Percentiles rank a stretch among this genome's conserved stretches.
phyloP scores from a whole-genome alignment of 2,113 vertebrate genomes.

The Crotalus tigris region DNA sequence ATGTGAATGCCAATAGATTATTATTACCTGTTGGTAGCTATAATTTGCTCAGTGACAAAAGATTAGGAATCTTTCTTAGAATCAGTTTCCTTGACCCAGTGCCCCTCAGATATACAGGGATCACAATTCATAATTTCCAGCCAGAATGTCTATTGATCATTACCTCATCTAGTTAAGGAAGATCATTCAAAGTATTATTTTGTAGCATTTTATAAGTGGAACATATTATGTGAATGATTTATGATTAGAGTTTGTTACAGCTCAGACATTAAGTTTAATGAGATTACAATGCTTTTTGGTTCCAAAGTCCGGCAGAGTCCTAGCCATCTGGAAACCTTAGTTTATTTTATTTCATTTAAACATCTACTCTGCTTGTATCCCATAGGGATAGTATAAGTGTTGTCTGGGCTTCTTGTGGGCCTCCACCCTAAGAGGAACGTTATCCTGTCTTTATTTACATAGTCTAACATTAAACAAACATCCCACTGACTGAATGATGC shows the following conservation, averaged over 20 bases:
- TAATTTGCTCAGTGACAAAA: background rate
- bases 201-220: background rate
- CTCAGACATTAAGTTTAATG: background rate
- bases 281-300: background rate
- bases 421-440: background rate
- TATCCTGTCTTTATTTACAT: slow-evolving; percentile 22
- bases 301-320: background rate
- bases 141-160: background rate
- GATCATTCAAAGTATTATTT: background rate
- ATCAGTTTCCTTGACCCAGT: background rate
- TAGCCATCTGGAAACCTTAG: slow-evolving; percentile 13
- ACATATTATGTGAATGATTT: background rate
- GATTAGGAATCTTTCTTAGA: background rate
- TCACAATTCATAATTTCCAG: background rate
- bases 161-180: background rate
- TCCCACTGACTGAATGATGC: background rate
- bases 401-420: slow-evolving; percentile 3
- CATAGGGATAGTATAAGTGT: slow-evolving; percentile 11
- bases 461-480: slow-evolving; percentile 17
- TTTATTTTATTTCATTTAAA: slow-evolving; percentile 17
- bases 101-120: background rate
- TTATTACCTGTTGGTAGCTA: background rate
- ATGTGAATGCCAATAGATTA: background rate
- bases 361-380: background rate
- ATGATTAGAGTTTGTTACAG: background rate